These are phyloP conservation scores for Hippasteria phrygiana DNA, from an alignment of 53 echinoderm and acorn worm species.

Conservation along the genomic window DNA sequence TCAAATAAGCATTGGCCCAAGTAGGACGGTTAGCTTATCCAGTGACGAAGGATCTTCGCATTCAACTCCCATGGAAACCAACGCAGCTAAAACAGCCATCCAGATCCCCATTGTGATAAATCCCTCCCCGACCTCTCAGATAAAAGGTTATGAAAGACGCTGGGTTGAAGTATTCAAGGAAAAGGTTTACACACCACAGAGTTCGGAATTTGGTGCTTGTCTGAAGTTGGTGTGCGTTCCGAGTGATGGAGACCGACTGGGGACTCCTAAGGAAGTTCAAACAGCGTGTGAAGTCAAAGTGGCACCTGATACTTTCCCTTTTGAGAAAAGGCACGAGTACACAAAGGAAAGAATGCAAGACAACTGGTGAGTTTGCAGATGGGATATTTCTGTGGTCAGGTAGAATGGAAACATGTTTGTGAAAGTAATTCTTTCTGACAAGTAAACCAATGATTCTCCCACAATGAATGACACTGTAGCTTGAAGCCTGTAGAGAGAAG, in stretches of 20 bases:
- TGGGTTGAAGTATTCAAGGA: conserved; percentile 71
- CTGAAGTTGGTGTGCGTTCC: conserved; percentile 82
- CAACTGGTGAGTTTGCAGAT: conserved; percentile 70
- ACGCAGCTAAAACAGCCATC: conserved; percentile 4
- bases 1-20: conserved; percentile 31
- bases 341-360: conserved; percentile 71
- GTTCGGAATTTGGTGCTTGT: conserved; percentile 60
- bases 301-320: conserved; percentile 82
- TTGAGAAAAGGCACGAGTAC: conserved; percentile 84
- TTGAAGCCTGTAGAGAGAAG: too few relatives aligned
- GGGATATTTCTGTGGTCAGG: too few relatives aligned
- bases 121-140: conserved; percentile 22
- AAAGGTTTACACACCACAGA: conserved; percentile 64
- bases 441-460: too few relatives aligned
- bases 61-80: conserved; percentile 60
- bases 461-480: too few relatives aligned
- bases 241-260: conserved; percentile 64
- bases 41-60: neutral
- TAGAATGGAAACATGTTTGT: too few relatives aligned
- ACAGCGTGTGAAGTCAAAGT: conserved; percentile 63
- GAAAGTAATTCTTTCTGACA: too few relatives aligned
- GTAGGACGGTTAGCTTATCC: conserved; percentile 4
- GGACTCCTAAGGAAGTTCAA: conserved; percentile 65
- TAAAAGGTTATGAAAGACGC: conserved; percentile 29
- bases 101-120: conserved; percentile 48